Conservation (phyloP, 92 coral and sea anemone species). For the Montipora capitata region DNA sequence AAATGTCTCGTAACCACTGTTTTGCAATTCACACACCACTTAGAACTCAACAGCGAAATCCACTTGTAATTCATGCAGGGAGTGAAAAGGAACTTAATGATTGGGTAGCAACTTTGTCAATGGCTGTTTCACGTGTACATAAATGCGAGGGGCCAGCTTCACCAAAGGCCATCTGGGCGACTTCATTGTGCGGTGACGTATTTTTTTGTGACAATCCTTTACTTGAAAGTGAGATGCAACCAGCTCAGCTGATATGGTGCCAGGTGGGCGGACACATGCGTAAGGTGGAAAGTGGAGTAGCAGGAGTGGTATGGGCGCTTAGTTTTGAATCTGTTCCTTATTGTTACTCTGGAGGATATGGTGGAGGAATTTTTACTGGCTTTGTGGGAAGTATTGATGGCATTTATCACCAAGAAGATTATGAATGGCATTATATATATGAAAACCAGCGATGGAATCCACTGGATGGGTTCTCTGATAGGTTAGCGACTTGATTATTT, state of each 20-base stretch:
- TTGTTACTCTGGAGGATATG: conserved; percentile 95
- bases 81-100: conserved; percentile 95
- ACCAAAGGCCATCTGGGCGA: conserved; percentile 90
- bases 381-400: conserved; percentile 85
- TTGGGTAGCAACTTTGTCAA: conserved; percentile 87
- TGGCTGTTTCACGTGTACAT: conserved; percentile 75
- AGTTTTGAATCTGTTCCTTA: conserved; percentile 93
- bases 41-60: conserved; percentile 84
- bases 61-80: conserved; percentile 74
- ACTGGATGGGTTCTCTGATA: conserved; percentile 91
- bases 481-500: conserved; percentile 62
- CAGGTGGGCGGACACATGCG: conserved; percentile 97
- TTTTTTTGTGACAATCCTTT: conserved; percentile 86
- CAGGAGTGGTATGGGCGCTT: conserved; percentile 95
- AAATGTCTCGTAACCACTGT: conserved; percentile 88
- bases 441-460: conserved; percentile 99
- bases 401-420: conserved; percentile 90
- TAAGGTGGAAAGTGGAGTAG: conserved; percentile 89
- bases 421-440: conserved; percentile 82
- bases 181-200: conserved; percentile 89
- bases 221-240: conserved; percentile 58
- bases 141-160: conserved; percentile 88
- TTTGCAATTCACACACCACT: conserved; percentile 88
- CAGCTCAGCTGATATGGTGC: conserved; percentile 92
- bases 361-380: conserved; percentile 93